phyloP scores from a whole-genome alignment of 2,113 vertebrate genomes.

The Meles meles region DNA sequence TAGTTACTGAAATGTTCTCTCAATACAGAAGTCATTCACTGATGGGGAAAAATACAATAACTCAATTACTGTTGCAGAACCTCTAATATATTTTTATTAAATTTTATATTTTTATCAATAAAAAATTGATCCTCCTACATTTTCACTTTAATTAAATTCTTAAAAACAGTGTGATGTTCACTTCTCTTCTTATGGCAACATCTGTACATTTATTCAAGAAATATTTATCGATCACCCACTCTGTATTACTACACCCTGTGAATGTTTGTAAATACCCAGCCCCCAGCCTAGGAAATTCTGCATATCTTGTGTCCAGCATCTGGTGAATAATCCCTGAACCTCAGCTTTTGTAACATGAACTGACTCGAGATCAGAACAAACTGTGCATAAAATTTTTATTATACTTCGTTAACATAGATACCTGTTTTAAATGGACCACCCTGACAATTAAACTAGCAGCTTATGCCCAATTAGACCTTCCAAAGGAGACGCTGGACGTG shows the following conservation, averaged over 20 bases:
- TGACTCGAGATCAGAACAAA: neutral
- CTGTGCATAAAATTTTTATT: neutral
- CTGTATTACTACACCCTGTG: neutral
- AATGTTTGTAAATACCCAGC: neutral
- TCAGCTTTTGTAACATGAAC: neutral
- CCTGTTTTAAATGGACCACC: neutral
- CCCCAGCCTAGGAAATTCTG: neutral
- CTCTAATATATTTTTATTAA: neutral
- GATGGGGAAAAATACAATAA: neutral
- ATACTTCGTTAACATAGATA: neutral
- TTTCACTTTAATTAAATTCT: conserved; percentile 4
- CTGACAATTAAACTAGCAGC: neutral
- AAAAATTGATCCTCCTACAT: neutral
- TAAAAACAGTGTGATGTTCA: neutral
- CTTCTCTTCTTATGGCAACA: neutral
- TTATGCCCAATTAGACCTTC: neutral
- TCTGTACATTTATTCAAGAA: neutral
- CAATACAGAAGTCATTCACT: neutral
- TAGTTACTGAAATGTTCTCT: conserved; percentile 43
- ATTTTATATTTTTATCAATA: neutral
- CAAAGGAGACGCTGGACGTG: neutral
- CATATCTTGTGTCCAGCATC: neutral
- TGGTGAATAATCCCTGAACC: neutral
- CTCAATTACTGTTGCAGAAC: neutral
- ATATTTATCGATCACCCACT: neutral